These are phyloP conservation scores for Drosophila demipolita DNA, from an alignment of 2,888 invertebrate species.

Conservation along the genomic window DNA sequence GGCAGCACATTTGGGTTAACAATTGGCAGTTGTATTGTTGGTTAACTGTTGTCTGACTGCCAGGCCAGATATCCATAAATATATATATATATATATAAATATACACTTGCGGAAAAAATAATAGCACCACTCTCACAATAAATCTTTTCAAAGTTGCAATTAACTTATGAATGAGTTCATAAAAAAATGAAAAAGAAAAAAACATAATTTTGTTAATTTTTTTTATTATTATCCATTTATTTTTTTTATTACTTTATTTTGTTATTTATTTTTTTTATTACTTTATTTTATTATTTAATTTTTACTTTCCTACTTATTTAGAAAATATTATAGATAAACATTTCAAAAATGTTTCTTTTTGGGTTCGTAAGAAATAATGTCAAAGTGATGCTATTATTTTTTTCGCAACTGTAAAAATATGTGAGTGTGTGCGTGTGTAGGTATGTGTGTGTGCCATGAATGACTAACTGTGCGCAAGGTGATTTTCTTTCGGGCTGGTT, in stretches of 20 bases:
- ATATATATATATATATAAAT: conserved; percentile 15
- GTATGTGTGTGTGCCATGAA: conserved; percentile 47
- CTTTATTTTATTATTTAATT: too few species aligned
- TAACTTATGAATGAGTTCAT: not conserved
- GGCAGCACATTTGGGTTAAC: conserved; percentile 81
- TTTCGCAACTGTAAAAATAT: conserved; percentile 1
- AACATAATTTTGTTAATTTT: not conserved
- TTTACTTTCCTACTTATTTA: too few species aligned
- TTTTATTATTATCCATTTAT: too few species aligned
- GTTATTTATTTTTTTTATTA: too few species aligned
- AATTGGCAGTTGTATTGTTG: conserved; percentile 64
- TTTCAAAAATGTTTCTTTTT: not conserved
- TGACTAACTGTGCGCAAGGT: conserved; percentile 79
- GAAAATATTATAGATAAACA: not conserved
- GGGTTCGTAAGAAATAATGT: not conserved
- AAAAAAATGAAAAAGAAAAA: not conserved
- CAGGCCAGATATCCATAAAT: conserved; percentile 62
- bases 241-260: too few species aligned
- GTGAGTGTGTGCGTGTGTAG: conserved; percentile 19
- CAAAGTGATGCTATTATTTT: not conserved
- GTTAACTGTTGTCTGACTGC: conserved; percentile 70
- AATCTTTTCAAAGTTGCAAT: not conserved
- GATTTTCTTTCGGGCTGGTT: conserved; percentile 57
- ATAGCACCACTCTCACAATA: not conserved
- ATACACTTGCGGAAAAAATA: not conserved